Conservation (phyloP, 1,140 invertebrate genomes). For the Diabrotica virgifera region DNA sequence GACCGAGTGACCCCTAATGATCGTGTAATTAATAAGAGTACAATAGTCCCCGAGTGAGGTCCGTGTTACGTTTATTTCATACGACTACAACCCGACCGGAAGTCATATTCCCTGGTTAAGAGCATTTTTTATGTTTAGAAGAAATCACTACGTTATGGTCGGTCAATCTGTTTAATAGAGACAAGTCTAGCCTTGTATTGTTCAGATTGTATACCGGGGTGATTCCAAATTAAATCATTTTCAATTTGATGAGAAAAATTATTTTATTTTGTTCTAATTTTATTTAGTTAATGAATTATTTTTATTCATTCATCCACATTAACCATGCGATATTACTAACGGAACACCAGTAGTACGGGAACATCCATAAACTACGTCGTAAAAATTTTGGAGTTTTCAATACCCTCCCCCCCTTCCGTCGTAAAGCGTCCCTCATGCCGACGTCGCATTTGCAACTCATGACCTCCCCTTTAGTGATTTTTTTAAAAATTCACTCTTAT, state of each 20-base stretch:
- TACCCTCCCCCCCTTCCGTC: too few species aligned
- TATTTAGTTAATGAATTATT: neutral
- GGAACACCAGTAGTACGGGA: neutral
- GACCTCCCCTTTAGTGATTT: too few species aligned
- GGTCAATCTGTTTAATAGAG: neutral
- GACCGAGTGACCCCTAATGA: slow-evolving; percentile 31
- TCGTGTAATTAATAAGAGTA: slow-evolving; percentile 33
- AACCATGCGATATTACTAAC: neutral
- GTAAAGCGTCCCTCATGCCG: too few species aligned
- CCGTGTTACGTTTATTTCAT: slow-evolving; percentile 4
- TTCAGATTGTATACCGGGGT: neutral
- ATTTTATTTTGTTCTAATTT: neutral
- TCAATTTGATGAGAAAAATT: neutral
- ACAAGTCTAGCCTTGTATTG: neutral
- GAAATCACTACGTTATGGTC: neutral
- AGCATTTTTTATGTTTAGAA: neutral
- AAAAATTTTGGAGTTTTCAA: too few species aligned
- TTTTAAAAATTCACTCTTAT: too few species aligned
- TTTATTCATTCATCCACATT: neutral
- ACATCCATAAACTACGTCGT: too few species aligned
- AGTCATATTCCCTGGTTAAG: neutral
- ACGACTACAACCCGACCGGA: slow-evolving; percentile 1
- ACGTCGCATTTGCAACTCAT: too few species aligned
- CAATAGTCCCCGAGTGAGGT: slow-evolving; percentile 27
- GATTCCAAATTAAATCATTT: neutral